phyloP scores from a whole-genome alignment of 2,113 vertebrate species.

The Leucoraja erinaceus region DNA sequence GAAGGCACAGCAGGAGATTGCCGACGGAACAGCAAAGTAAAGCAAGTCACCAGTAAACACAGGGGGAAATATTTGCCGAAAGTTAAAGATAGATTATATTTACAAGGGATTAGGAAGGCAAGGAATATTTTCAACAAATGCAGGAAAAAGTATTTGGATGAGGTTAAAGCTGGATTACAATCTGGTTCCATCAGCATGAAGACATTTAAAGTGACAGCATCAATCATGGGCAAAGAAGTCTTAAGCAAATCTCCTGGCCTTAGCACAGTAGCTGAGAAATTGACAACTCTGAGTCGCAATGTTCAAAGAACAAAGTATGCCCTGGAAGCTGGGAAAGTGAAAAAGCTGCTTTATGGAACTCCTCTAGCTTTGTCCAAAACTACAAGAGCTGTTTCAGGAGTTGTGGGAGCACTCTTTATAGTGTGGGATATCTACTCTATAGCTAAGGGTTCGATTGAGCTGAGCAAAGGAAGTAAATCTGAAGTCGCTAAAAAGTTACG shows the following conservation, averaged over 20 bases:
- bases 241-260: background rate
- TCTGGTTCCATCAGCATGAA: background rate
- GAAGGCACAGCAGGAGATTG: background rate
- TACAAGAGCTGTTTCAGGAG: background rate
- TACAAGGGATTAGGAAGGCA: background rate
- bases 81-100: background rate
- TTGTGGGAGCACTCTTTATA: background rate
- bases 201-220: background rate
- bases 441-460: background rate
- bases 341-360: background rate
- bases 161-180: background rate
- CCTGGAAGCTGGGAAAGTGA: background rate
- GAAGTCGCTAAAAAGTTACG: background rate
- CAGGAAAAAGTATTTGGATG: background rate
- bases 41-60: too few relatives aligned
- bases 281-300: background rate
- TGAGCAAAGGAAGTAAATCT: conserved; percentile 24
- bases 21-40: too few relatives aligned
- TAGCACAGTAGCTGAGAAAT: background rate
- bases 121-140: background rate
- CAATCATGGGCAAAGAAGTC: background rate
- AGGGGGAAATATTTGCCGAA: too few relatives aligned
- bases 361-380: background rate
- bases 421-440: background rate
- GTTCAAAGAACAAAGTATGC: background rate